A percentile compares a stretch with the other conserved stretches of the same genome.
Conservation (phyloP, 2,797 vertebrate species). For the Cirrhinus mrigala region DNA sequence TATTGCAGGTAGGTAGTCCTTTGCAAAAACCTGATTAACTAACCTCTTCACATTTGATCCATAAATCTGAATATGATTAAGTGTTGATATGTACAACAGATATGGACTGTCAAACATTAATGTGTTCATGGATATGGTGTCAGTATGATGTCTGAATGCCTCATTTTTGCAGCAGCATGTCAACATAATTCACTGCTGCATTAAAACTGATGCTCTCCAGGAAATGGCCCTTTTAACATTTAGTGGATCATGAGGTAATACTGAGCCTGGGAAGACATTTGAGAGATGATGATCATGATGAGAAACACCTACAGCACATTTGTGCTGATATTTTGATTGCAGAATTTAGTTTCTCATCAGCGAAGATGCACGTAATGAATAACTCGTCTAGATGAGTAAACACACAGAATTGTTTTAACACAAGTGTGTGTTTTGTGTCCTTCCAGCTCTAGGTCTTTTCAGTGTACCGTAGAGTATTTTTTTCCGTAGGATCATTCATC, state of each 20-base stretch:
- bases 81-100: neutral
- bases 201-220: neutral
- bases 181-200: neutral
- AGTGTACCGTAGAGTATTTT: constrained; percentile 10
- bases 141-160: neutral
- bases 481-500: constrained; percentile 51
- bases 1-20: constrained; percentile 87
- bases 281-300: neutral
- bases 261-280: neutral
- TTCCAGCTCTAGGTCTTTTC: neutral
- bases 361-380: neutral
- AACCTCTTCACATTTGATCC: neutral
- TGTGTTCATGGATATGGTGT: neutral
- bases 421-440: neutral
- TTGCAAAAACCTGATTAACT: neutral
- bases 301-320: neutral
- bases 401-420: neutral
- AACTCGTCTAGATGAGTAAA: neutral
- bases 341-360: neutral
- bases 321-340: neutral
- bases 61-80: neutral
- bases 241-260: neutral
- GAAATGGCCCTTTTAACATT: neutral
- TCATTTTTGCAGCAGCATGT: neutral
- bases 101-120: neutral